These are phyloP conservation scores for Palloptera scutellata DNA, from an alignment of 2,888 invertebrate genomes.

Conservation along the genomic window DNA sequence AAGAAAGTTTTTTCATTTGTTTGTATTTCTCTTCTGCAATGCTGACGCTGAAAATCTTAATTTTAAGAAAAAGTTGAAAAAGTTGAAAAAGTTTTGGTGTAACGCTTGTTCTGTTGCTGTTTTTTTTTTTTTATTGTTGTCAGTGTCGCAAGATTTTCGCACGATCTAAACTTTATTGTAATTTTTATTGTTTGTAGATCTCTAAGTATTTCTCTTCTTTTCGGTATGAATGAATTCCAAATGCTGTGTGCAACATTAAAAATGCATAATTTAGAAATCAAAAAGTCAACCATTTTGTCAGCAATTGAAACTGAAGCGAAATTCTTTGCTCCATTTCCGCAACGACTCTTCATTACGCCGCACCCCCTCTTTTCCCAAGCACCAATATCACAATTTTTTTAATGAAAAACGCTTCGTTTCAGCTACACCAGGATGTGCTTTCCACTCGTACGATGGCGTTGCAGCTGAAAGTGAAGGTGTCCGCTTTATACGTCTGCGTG, in stretches of 20 bases:
- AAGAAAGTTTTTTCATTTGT: too few species aligned
- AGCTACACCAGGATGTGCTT: constrained; percentile 82
- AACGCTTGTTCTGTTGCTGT: neutral
- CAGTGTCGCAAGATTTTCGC: constrained; percentile 37
- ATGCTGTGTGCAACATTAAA: too few species aligned
- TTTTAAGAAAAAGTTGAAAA: too few species aligned
- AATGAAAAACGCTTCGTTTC: neutral
- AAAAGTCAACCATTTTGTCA: constrained; percentile 17
- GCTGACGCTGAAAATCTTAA: too few species aligned
- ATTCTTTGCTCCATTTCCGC: neutral
- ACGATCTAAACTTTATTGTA: constrained; percentile 38
- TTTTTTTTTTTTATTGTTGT: neutral
- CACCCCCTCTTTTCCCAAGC: neutral
- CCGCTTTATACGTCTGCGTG: constrained; percentile 84
- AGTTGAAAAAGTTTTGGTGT: too few species aligned
- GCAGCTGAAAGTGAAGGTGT: constrained; percentile 72
- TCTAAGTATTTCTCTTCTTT: constrained; percentile 6
- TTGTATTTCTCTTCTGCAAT: too few species aligned
- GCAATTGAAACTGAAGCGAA: neutral
- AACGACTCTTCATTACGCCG: neutral
- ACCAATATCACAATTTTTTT: neutral
- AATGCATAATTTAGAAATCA: constrained; percentile 10
- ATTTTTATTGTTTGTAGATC: constrained; percentile 46
- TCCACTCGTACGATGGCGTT: constrained; percentile 72
- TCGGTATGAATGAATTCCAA: too few species aligned